Base-by-base conservation (phyloP, 2,888 invertebrate genomes). In the Cordilura impudica region DNA sequence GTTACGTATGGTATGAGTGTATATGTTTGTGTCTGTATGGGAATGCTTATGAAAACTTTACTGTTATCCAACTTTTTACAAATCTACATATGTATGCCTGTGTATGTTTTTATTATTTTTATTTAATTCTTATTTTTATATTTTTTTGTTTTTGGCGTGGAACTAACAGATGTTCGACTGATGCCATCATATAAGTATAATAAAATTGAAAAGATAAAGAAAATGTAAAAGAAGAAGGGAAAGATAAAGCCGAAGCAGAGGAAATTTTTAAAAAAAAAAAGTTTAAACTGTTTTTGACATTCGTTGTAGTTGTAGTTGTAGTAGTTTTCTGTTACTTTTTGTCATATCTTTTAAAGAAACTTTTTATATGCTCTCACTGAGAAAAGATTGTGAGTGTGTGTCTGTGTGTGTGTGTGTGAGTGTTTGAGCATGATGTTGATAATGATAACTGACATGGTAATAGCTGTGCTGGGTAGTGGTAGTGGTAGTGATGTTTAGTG, bases 271-370 rank as follows among this genome's bases (percentile, higher is more conserved):
- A 35, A 69, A 58, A 56, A 39, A 51, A 19, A 8, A 31, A 7
- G 16, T 5, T 19, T 31, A 53, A 79, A 73, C 79, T 83, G 81
- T 72, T 79, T 77, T 78, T 82, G 82, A 81, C 78, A 82, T 72
- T 82, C 82, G 79, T 73, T 72, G 80, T 78, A 67, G 66, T 69
- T 53, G 35, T 43, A 19, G 18, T 19, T 14, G 60, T 16, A 45
- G 10, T 18, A 6, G n/a, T 35, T 4, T 43, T 5, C 26, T 45
- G 16, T 12, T 45, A 43, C n/a, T 21, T 39, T 39, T 58, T 43
- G n/a, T n/a, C 29, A 47, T 29, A 14, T n/a, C 14, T 14, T 26
- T 14, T n/a, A 53, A 53, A 49, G 16, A n/a, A n/a, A n/a, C n/a
- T n/a, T 53, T 49, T 53, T 23, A 14, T 26, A 53, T 53, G 26